Evolutionary conservation across 2,888 invertebrate genomes (phyloP), one percentile per base, ranked within the genome.

Genomic region (Habroteleia sp.): DNA sequence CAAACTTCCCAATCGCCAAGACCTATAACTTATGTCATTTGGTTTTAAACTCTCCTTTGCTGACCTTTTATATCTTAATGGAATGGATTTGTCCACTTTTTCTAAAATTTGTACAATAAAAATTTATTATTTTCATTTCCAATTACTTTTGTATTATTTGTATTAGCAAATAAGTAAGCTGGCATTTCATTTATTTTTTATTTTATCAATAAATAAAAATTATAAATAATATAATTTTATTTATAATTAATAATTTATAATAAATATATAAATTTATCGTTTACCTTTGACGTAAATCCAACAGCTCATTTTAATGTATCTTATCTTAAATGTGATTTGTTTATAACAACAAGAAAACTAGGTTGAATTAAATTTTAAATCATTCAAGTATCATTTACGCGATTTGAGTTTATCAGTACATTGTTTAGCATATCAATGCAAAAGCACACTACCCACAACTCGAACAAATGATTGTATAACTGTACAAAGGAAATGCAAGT

Each of bases 1-100:
- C 20, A 88, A 80, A 71, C 88, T 88, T 5, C 86, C 87, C 25
- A 87, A 68, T 74, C 88, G 81, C 88, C 88, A 88, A 13, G 88
- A 88, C 73, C 87, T 83, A 73, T 88, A 88, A 76, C 87, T 88
- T 25, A 88, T 83, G 39, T 88, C 87, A 39, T 81, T 84, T 46
- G 86, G 78, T 72, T 85, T 87, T 4, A 83, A 68, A 72, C 84
- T 85, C 8, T 85, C 85, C 58, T 83, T 85, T 0, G 69, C 35
- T 5, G 73, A 42, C 52, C 72, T 74, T 50, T 54, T 79, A 6
- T 63, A 58, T 13, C 74, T 65, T 10, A 76, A 10, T 33, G 62
- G 46, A 11, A 63, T 8, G 0, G 74, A 31, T 25, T 77, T 78
- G 2, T 65, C 56, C 29, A 31, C 35, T 37, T 78, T 79, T 68